phyloP scores from a whole-genome alignment of 2,797 vertebrate genomes.

The Myiothlypis coronata region DNA sequence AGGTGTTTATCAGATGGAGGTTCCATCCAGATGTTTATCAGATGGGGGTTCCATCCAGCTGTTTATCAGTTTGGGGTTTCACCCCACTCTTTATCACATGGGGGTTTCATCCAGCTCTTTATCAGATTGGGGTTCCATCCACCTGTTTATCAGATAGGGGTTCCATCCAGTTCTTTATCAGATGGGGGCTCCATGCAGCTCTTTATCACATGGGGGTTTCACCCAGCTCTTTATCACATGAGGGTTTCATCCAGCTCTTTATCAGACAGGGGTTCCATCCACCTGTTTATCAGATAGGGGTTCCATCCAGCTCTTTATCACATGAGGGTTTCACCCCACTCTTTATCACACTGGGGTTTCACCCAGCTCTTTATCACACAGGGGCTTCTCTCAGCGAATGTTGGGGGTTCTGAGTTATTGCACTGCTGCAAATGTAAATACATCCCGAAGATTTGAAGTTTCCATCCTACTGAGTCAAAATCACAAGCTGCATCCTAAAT shows the following conservation, averaged over 20 bases:
- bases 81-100: not conserved
- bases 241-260: too few relatives aligned
- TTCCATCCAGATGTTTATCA: not conserved
- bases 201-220: too few relatives aligned
- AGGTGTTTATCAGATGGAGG: not conserved
- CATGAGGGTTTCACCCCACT: not conserved
- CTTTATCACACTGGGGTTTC: not conserved
- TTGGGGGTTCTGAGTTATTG: not conserved
- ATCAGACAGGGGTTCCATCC: not conserved
- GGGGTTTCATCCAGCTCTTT: not conserved
- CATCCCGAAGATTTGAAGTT: not conserved
- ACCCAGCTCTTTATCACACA: not conserved
- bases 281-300: too few relatives aligned
- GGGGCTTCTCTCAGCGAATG: not conserved
- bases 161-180: not conserved
- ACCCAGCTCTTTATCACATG: too few relatives aligned
- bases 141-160: not conserved
- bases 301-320: not conserved
- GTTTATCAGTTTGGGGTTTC: not conserved
- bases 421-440: not conserved
- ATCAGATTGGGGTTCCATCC: fast-evolving
- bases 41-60: not conserved
- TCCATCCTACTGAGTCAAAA: not conserved
- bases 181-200: too few relatives aligned
- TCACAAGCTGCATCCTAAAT: not conserved